Base-by-base conservation (phyloP, 1,140 invertebrate species). In the Apis dorsata region DNA sequence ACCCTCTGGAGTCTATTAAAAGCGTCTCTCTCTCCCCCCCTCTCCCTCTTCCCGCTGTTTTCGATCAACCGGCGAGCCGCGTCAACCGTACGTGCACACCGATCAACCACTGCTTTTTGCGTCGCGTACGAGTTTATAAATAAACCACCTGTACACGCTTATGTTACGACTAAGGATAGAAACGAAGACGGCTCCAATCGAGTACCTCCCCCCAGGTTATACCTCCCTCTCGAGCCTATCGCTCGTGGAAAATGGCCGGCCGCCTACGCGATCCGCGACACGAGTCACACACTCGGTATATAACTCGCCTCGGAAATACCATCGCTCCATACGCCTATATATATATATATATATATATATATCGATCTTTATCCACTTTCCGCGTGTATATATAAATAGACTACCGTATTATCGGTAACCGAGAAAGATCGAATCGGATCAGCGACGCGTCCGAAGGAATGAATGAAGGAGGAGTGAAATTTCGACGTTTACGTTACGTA, bases 1-100 rank as follows among this genome's bases (percentile, higher is more conserved):
- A 19, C 17, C n/a, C 44, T 71, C 55, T 69, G 66, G 68, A 62
- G 68, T 70, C 55, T 71, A 70, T 79, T 79, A 79, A 79, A 71
- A 71, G 57, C 77, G n/a, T 49, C 34, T 24, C 51, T 34, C 19
- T 5, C 19, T 44, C 34, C 10, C 21, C 15, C 28, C 24, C 11
- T 34, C 34, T 34, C 15, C 13, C n/a, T 51, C 24, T 10, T 13
- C 28, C 44, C 13, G 10, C 55, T 21, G 57, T 74, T 74, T 74
- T 17, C 55, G n/a, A 74, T 74, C 57, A 28, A 17, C 12, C 55
- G 13, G n/a, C 55, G 2, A 28, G 28, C 19, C 34, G 34, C 34
- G 57, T 60, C 13, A 49, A 74, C 13, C 28, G 11, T 28, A 10
- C 34, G 15, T 13, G n/a, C 68, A 28, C 49, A 28, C n/a, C 49